Evolutionary conservation across 2,888 invertebrate species (phyloP), one percentile per base, ranked within the genome.

Genomic region (Ametastegia equiseti): DNA sequence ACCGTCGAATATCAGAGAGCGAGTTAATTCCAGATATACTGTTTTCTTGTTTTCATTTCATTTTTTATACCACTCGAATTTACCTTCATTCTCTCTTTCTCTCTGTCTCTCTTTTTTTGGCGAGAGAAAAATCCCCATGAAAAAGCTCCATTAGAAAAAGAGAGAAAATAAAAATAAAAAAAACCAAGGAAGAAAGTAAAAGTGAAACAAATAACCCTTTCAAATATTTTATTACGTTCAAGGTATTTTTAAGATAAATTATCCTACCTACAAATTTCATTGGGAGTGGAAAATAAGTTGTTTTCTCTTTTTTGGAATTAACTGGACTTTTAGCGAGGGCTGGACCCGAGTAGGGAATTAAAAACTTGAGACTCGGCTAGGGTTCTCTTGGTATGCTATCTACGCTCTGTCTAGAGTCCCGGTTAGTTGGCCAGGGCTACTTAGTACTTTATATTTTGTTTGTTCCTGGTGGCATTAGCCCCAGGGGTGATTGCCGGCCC

Each of bases 371-470:
- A 33, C 30, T 47, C 13, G 33, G 50, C 33, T 36, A 67, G 65
- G 73, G 54, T 54, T 71, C 73, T 73, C 33, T 73, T 73, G 73
- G 73, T 73, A 73, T 73, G 73, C 73, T 54, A 33, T 50, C 27
- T 42, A 73, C 73, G 73, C 33, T 19, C 33, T 19, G 50, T 73
- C 73, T 73, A 54, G 50, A 50, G 88, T 88, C 86, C 86, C 84
- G 88, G 88, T 86, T 89, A 85, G 88, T 89, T 88, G 87, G 86
- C 88, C 83, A 81, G 85, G 87, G 88, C 89, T 89, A 89, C 88
- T 89, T 90, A 89, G 86, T 88, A 88, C 90, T 90, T 89, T 90
- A 89, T 89, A 89, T 88, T 90, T 90, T 89, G 90, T 90, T 90
- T 90, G 88, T 86, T 85, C 84, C 88, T 89, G 89, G 90, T 90